A percentile compares a stretch with the other conserved stretches of the same genome.
Evolutionary conservation across 2,113 vertebrate species (phyloP).

Genomic region (Columba livia): DNA sequence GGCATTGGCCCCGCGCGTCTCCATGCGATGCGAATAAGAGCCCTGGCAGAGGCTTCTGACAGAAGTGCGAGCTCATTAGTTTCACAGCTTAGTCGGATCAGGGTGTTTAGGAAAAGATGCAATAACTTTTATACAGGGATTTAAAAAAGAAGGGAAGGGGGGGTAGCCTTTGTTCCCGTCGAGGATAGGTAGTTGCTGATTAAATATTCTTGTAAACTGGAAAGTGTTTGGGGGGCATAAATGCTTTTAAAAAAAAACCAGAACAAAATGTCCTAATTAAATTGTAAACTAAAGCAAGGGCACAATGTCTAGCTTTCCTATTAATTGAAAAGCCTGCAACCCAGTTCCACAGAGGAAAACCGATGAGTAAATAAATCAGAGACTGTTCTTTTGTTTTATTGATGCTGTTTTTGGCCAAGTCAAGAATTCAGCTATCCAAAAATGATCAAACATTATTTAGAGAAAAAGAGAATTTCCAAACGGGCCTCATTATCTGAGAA

Average conservation of each 20-base stretch:
- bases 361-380: constrained; percentile 57
- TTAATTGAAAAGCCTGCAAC: constrained; percentile 64
- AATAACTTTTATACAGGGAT: background rate
- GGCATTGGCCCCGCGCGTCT: background rate
- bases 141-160: background rate
- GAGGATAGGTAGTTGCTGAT: background rate
- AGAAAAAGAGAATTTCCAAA: constrained; percentile 67
- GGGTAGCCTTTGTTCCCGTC: background rate
- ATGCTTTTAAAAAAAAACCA: background rate
- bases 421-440: constrained; percentile 65
- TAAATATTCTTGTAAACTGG: constrained; percentile 1
- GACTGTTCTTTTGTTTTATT: constrained; percentile 49
- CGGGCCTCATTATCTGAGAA: constrained; percentile 81
- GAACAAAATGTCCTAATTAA: background rate
- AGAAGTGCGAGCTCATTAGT: background rate
- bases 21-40: background rate
- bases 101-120: background rate
- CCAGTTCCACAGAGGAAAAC: constrained; percentile 27
- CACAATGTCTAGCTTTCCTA: background rate
- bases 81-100: background rate
- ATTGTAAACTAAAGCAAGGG: background rate
- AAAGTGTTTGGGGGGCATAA: background rate
- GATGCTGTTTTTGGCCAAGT: constrained; percentile 70
- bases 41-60: background rate
- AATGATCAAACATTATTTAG: constrained; percentile 66